A percentile compares a stretch with the other conserved stretches of the same genome.
Conservation (phyloP, 2,888 invertebrate species). For the Shargacucullia verbasci region DNA sequence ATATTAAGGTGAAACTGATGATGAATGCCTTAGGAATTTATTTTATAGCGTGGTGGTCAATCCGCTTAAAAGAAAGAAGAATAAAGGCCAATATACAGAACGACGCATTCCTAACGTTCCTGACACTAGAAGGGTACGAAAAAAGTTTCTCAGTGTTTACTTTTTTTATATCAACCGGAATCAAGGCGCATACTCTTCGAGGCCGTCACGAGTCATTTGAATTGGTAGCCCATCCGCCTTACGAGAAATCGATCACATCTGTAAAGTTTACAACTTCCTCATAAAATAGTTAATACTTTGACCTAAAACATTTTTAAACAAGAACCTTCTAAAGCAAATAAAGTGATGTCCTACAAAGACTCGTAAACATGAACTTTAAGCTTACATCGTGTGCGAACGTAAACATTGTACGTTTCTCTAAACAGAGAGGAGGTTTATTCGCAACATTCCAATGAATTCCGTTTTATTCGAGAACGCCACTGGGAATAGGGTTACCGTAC, state of each 20-base stretch:
- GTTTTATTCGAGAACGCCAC: constrained; percentile 35
- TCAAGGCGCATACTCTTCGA: constrained; percentile 30
- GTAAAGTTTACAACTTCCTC: constrained; percentile 39
- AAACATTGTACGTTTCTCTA: constrained; percentile 78
- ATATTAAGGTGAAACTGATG: no score
- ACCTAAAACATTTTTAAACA: constrained; percentile 43
- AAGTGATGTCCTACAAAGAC: constrained; percentile 55
- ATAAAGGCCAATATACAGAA: constrained; percentile 5
- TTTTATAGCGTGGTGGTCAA: constrained; percentile 11
- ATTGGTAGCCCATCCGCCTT: constrained; percentile 40
- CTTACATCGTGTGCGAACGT: constrained; percentile 74
- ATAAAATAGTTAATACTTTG: constrained; percentile 52
- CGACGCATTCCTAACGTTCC: constrained; percentile 23
- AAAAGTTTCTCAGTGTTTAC: constrained; percentile 11
- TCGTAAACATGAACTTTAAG: constrained; percentile 54
- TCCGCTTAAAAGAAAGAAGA: constrained; percentile 18
- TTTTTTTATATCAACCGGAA: constrained; percentile 37
- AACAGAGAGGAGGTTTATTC: constrained; percentile 67
- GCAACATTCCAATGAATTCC: constrained; percentile 56
- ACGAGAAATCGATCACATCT: constrained; percentile 37
- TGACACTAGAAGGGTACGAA: constrained; percentile 1
- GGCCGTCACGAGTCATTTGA: constrained; percentile 46
- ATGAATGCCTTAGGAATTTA: background rate
- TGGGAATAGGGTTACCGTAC: constrained; percentile 31
- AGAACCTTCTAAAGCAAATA: constrained; percentile 44